Conservation (phyloP, 2,113 vertebrate genomes). For the Myrmophylax atrothorax region DNA sequence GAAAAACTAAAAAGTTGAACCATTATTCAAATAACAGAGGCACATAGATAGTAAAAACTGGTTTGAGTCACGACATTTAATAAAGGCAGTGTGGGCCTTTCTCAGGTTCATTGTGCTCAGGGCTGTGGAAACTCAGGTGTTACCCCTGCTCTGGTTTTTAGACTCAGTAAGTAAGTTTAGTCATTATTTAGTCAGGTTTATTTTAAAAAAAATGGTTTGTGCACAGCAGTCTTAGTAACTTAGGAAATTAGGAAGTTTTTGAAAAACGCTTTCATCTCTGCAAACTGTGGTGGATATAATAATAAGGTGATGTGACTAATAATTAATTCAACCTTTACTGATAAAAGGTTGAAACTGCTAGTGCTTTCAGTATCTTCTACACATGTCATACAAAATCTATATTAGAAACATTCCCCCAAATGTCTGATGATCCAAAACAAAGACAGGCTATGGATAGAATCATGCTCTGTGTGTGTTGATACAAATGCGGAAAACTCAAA, state of each 20-base stretch:
- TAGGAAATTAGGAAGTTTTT: not conserved
- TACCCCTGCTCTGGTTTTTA: not conserved
- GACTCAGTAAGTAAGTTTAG: not conserved
- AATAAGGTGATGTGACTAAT: not conserved
- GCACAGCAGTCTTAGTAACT: not conserved
- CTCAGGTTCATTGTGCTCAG: not conserved
- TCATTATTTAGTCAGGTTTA: not conserved
- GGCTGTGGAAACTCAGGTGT: not conserved
- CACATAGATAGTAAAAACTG: not conserved
- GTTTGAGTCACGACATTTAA: not conserved
- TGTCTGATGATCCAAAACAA: not conserved
- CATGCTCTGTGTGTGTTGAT: fast-evolving
- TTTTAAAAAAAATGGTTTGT: not conserved
- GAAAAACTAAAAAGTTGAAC: not conserved
- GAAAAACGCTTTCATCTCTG: not conserved
- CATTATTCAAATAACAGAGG: not conserved
- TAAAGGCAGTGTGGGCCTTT: not conserved
- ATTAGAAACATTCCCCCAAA: not conserved
- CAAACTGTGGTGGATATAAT: not conserved
- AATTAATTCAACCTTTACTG: not conserved
- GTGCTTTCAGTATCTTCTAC: not conserved
- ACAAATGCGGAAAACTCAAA: not conserved
- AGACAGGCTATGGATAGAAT: not conserved
- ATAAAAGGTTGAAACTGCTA: not conserved
- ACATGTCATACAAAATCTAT: not conserved